Conservation (phyloP, 2,113 vertebrate genomes). For the Pristiophorus japonicus region DNA sequence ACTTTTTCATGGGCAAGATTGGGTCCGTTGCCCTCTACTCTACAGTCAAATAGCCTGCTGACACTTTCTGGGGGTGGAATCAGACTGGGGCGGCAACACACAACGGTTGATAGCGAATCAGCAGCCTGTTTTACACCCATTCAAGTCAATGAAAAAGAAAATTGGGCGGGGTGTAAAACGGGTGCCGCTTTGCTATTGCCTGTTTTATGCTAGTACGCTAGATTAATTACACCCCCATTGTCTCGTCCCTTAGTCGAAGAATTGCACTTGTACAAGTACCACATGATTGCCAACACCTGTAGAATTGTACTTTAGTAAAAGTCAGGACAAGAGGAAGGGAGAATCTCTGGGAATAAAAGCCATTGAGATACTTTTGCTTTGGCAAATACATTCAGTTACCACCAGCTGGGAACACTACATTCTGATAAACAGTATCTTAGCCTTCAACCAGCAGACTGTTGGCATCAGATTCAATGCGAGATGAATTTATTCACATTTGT, state of each 20-base stretch:
- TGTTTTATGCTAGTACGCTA: neutral
- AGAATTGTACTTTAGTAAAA: neutral
- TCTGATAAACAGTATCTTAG: neutral
- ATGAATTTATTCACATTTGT: neutral
- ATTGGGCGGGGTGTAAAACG: neutral
- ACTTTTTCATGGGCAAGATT: neutral
- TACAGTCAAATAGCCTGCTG: neutral
- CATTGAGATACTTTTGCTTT: neutral
- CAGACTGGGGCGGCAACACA: neutral
- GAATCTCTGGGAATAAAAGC: neutral
- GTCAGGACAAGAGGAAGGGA: neutral
- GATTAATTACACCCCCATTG: neutral
- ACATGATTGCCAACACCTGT: neutral
- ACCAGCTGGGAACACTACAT: neutral
- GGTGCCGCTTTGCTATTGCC: neutral
- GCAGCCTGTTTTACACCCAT: neutral
- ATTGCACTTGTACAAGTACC: neutral
- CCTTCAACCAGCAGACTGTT: neutral
- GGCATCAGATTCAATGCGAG: neutral
- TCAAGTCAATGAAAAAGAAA: neutral
- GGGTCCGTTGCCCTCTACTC: neutral
- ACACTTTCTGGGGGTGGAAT: neutral
- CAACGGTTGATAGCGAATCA: neutral
- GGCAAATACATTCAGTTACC: neutral
- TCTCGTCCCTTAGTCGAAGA: neutral